Evolutionary conservation across 2,113 vertebrate genomes (phyloP).

Genomic region (Sigmodon hispidus): DNA sequence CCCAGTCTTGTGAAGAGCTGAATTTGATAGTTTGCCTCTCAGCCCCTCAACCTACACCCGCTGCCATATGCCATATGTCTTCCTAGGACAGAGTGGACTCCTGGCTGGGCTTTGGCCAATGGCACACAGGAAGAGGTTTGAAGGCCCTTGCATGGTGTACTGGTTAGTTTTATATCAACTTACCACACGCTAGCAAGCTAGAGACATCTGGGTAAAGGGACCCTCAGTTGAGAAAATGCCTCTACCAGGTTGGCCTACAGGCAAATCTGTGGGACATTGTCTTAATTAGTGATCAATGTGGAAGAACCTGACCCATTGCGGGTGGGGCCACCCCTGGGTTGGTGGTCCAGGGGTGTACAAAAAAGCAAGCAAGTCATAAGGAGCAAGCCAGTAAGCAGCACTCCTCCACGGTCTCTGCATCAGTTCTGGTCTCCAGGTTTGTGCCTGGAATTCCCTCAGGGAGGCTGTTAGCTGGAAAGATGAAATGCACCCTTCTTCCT

Average conservation of each 20-base stretch:
- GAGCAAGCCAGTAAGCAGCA: background rate
- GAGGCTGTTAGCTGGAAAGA: background rate
- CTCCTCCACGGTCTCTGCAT: background rate
- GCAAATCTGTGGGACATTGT: background rate
- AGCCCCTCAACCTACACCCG: accelerated
- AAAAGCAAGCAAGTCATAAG: background rate
- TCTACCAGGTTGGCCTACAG: background rate
- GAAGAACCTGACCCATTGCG: background rate
- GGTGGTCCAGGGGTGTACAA: background rate
- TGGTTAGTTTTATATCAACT: background rate
- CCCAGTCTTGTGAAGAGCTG: background rate
- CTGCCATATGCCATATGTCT: accelerated
- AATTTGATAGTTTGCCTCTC: background rate
- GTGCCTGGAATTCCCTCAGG: background rate
- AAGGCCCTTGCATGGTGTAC: background rate
- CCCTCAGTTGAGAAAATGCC: background rate
- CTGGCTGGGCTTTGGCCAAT: accelerated
- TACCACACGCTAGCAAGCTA: background rate
- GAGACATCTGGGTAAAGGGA: background rate
- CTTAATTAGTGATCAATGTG: background rate
- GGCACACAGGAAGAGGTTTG: background rate
- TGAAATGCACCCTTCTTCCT: background rate
- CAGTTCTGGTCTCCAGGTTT: background rate
- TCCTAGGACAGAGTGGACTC: background rate
- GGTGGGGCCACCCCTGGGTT: background rate